Evolutionary conservation across 2,888 invertebrate species (phyloP).

Genomic region (Plutella xylostella): DNA sequence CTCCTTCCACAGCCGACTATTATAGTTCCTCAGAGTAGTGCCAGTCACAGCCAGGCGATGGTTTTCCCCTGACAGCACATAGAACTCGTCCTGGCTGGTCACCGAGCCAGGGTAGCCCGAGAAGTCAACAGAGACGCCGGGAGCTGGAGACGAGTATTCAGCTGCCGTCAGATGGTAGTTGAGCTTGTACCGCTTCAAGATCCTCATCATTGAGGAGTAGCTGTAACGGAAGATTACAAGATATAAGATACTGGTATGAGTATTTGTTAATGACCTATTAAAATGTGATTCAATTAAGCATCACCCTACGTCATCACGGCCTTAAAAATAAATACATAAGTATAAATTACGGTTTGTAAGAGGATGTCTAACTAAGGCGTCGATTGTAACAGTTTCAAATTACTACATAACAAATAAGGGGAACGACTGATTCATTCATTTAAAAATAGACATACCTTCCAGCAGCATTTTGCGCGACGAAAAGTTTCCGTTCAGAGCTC

Average conservation of each 20-base stretch:
- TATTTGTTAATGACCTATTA: background rate
- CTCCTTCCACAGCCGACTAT: slow-evolving; percentile 75
- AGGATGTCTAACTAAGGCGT: too few relatives aligned
- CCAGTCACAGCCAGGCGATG: slow-evolving; percentile 77
- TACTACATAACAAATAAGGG: too few relatives aligned
- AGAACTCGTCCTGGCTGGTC: slow-evolving; percentile 87
- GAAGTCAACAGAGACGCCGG: slow-evolving; percentile 78
- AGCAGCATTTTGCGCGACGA: slow-evolving; percentile 85
- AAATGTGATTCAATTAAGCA: background rate
- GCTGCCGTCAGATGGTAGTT: slow-evolving; percentile 74
- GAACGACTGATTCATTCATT: too few relatives aligned
- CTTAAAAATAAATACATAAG: too few relatives aligned
- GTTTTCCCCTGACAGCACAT: slow-evolving; percentile 72
- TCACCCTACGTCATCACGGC: too few relatives aligned
- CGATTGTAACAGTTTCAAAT: too few relatives aligned
- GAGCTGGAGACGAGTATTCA: slow-evolving; percentile 60
- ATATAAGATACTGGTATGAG: background rate
- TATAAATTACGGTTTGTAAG: too few relatives aligned
- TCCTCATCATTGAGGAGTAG: slow-evolving; percentile 84
- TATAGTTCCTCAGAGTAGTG: slow-evolving; percentile 82
- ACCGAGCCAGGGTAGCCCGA: slow-evolving; percentile 87
- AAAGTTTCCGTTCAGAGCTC: slow-evolving; percentile 60
- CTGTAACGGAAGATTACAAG: slow-evolving; percentile 37
- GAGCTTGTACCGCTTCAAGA: slow-evolving; percentile 87
- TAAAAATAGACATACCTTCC: slow-evolving; percentile 64